Evolutionary conservation across 1,140 invertebrate species (phyloP).

Genomic region (Trachymyrmex septentrionalis): DNA sequence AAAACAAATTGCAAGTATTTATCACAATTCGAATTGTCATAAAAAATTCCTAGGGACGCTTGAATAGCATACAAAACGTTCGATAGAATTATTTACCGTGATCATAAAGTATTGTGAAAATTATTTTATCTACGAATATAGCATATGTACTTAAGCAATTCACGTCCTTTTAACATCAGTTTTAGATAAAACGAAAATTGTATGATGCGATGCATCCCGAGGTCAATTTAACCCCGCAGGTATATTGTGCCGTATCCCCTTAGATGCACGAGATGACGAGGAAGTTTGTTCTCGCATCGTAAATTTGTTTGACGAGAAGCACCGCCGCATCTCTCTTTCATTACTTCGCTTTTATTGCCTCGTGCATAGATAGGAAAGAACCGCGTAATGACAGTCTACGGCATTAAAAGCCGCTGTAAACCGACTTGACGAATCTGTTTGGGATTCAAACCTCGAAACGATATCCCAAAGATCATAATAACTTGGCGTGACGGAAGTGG

Average conservation of each 20-base stretch:
- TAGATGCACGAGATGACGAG: conserved; percentile 46
- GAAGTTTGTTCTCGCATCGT: conserved; percentile 55
- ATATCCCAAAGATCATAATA: conserved; percentile 37
- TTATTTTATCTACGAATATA: conserved; percentile 13
- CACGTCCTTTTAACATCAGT: conserved; percentile 24
- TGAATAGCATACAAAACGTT: neutral
- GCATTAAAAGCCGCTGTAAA: conserved; percentile 54
- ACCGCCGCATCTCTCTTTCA: conserved; percentile 3
- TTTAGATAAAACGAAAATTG: conserved; percentile 36
- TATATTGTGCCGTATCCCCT: neutral
- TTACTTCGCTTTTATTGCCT: conserved; percentile 38
- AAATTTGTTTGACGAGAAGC: conserved; percentile 52
- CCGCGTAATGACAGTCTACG: conserved; percentile 40
- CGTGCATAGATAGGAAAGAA: conserved; percentile 45
- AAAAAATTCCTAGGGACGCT: neutral
- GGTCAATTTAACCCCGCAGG: conserved; percentile 31
- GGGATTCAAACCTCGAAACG: neutral
- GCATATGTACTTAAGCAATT: neutral
- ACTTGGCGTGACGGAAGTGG: neutral
- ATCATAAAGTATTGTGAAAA: neutral
- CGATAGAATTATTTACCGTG: neutral
- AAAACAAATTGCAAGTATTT: neutral
- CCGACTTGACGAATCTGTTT: conserved; percentile 43
- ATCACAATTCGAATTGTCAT: neutral
- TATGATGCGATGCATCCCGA: neutral